Base-by-base conservation (phyloP, 2,888 invertebrate genomes). In the Orthosia cruda region DNA sequence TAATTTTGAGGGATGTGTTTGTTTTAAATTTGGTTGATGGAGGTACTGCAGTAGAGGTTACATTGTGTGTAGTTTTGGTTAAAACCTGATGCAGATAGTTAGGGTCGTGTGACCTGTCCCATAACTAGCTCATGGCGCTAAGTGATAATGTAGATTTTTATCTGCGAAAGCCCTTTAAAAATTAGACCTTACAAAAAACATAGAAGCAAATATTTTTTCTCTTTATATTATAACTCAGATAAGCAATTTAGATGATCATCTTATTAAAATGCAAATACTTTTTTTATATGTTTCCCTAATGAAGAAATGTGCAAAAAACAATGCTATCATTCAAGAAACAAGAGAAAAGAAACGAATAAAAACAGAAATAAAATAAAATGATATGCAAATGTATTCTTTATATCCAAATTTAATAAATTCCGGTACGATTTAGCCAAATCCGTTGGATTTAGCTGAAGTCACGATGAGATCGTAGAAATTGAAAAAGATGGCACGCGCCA, bases 361-460 rank as follows among this genome's bases (percentile, higher is more conserved):
- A 4, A 54, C 1, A 20, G 23, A 15, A n/a, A 58, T 26, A 64
- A 61, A 81, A 59, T 20, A 62, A 64, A 73, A 68, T 58, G 0
- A 23, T 40, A 83, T 66, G 79, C 57, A 80, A 72, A 80, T 83
- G 26, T 47, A 66, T 69, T 78, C 40, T 58, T 66, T 54, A 58
- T 45, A 67, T 45, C 61, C 54, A 50, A 72, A 50, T 83, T 77
- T 54, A 59, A 65, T 57, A 15, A 54, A 79, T 62, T 73, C 57
- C 54, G 13, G 49, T 67, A 23, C 68, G 62, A 58, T 40, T 78
- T 68, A 71, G 23, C 12, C 16, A 69, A 78, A 83, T 64, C 83
- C 57, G 16, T 16, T 54, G 45, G 83, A 78, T 73, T 69, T 55
- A 69, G 49, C 23, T 66, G 23, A 40, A 72, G 49, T 59, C 83